Evolutionary conservation across 2,113 vertebrate genomes (phyloP), one percentile per base, ranked within the genome.

Genomic region (Myotis yumanensis): DNA sequence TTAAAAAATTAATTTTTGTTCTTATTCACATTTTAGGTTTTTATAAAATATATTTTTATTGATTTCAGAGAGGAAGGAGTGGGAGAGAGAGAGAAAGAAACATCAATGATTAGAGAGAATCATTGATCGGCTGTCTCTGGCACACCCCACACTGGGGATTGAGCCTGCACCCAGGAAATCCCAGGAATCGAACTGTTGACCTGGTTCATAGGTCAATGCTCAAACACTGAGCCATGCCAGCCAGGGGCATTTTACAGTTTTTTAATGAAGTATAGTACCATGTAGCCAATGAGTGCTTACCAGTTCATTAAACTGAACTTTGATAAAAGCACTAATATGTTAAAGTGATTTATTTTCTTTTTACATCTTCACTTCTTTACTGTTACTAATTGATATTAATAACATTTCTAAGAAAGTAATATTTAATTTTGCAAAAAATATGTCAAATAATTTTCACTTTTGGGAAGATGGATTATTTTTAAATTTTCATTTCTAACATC

Each of bases 401-500:
- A 86, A 69, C 35, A 87, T 86, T 95, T 79, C 12, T 79, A 77
- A 72, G 17, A 66, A 76, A 37, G 9, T 43, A 25, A 32, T 83
- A 46, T 22, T n/a, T 76, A 5, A 43, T 90, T 94, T 93, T 80
- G 7, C 48, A 76, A 57, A 62, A 95, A 95, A 77, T 81, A 92
- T n/a, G 89, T 86, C 37, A 71, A 93, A 76, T 94, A 72, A 71
- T 59, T 81, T 89, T 92, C 22, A 62, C 57, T 82, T 90, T 77
- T 28, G 48, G 12, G 4, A 46, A 66, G 81, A 66, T 10, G 43
- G 35, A 57, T 76, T 86, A 20, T 32, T 92, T 92, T 77, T n/a
- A 64, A 28, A 86, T 71, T 71, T 88, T 82, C 10, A 85, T 69
- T 90, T 68, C 20, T 90, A 84, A 80, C 32, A 28, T 85, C 46